Percentiles rank a stretch among this genome's conserved stretches.
Conservation (phyloP, 2,888 invertebrate species). For the Andrena haemorrhoa region DNA sequence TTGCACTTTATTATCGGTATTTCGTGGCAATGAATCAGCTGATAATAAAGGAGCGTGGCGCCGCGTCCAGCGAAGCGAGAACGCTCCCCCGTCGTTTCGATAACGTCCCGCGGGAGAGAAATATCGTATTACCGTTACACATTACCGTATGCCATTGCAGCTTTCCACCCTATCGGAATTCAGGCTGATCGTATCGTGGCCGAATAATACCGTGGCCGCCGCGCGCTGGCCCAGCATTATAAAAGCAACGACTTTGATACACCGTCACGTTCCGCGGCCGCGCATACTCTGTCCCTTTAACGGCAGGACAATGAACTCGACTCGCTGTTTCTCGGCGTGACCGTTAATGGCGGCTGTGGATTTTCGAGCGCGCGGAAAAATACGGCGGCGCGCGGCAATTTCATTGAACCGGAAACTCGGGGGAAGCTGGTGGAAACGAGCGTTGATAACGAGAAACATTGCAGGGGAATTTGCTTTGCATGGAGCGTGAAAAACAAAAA, state of each 20-base stretch:
- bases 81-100: constrained; percentile 52
- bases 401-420: constrained; percentile 17
- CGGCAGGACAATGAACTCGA: not conserved
- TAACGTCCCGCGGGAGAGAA: constrained; percentile 58
- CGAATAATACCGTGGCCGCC: constrained; percentile 21
- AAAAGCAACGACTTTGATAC: constrained; percentile 11
- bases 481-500: not conserved
- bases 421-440: constrained; percentile 8
- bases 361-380: constrained; percentile 5
- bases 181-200: constrained; percentile 42
- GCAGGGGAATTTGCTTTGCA: not conserved
- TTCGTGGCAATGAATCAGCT: constrained; percentile 51
- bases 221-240: not conserved
- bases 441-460: constrained; percentile 26
- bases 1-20: constrained; percentile 55
- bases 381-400: not conserved
- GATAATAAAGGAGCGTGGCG: constrained; percentile 47
- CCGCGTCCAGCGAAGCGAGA: constrained; percentile 8
- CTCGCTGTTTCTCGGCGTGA: constrained; percentile 7
- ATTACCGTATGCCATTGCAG: constrained; percentile 48
- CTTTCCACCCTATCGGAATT: constrained; percentile 44
- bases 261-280: not conserved
- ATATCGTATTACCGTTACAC: constrained; percentile 55
- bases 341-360: not conserved
- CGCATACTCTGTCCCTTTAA: not conserved